phyloP scores from a whole-genome alignment of 2,797 vertebrate genomes.

The Anniella stebbinsi region DNA sequence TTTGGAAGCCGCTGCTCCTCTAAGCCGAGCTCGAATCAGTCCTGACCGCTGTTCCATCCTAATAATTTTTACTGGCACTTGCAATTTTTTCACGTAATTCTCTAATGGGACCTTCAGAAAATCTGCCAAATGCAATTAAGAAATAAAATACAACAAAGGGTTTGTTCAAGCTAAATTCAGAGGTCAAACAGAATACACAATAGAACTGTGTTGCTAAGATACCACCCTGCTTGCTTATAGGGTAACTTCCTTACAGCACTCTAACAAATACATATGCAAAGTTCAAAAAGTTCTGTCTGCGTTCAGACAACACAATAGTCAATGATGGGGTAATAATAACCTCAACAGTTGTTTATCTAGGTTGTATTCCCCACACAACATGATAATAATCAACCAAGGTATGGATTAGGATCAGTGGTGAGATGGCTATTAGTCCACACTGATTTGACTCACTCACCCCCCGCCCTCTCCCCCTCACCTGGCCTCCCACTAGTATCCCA shows the following conservation, averaged over 20 bases:
- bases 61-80: conserved; percentile 88
- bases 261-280: accelerated
- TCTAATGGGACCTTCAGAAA: conserved; percentile 92
- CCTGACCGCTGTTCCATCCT: conserved; percentile 96
- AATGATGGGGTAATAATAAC: no score
- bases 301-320: no score
- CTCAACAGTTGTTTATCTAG: no score
- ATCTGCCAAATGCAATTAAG: conserved; percentile 77
- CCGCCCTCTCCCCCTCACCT: no score
- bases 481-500: no score
- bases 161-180: conserved; percentile 32
- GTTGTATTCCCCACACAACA: no score
- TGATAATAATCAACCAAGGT: no score
- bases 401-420: no score
- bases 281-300: background rate
- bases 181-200: background rate
- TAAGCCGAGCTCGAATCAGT: conserved; percentile 92
- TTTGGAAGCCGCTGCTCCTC: conserved; percentile 90
- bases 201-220: accelerated
- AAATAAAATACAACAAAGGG: background rate
- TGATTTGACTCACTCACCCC: no score
- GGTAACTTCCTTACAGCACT: background rate
- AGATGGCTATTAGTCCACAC: no score
- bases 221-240: accelerated
- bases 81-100: conserved; percentile 86